Percentiles rank a stretch among this genome's conserved stretches.
Evolutionary conservation across 2,113 vertebrate genomes (phyloP).

Genomic region (Theropithecus gelada): DNA sequence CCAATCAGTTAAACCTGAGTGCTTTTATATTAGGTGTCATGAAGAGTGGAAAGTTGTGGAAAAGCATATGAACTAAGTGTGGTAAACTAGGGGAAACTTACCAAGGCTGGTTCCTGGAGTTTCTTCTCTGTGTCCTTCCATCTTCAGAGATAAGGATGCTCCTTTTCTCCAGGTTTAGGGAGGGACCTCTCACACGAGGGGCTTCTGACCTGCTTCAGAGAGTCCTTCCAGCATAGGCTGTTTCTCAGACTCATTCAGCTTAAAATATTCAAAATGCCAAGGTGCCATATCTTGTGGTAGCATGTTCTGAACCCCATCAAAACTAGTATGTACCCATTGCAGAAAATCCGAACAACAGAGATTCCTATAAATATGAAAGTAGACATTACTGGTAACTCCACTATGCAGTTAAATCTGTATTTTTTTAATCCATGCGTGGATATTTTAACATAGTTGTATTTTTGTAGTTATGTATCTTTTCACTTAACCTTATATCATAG

Average conservation of each 20-base stretch:
- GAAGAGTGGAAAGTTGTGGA: neutral
- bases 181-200: neutral
- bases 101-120: neutral
- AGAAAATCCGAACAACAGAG: neutral
- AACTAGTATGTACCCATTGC: neutral
- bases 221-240: neutral
- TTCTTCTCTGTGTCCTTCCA: neutral
- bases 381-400: neutral
- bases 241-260: neutral
- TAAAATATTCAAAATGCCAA: neutral
- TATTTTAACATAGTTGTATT: constrained; percentile 9
- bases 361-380: constrained; percentile 1
- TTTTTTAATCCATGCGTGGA: neutral
- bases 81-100: neutral
- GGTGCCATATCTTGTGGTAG: neutral
- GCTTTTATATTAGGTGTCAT: neutral
- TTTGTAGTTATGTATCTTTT: neutral
- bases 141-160: neutral
- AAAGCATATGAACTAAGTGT: neutral
- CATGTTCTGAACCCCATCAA: neutral
- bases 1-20: neutral
- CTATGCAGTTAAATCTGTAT: neutral
- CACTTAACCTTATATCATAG: neutral
- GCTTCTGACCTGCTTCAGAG: neutral
- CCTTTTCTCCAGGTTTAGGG: neutral